These are phyloP conservation scores for Dallia pectoralis DNA, from an alignment of 2,797 vertebrate genomes.

Conservation along the genomic window DNA sequence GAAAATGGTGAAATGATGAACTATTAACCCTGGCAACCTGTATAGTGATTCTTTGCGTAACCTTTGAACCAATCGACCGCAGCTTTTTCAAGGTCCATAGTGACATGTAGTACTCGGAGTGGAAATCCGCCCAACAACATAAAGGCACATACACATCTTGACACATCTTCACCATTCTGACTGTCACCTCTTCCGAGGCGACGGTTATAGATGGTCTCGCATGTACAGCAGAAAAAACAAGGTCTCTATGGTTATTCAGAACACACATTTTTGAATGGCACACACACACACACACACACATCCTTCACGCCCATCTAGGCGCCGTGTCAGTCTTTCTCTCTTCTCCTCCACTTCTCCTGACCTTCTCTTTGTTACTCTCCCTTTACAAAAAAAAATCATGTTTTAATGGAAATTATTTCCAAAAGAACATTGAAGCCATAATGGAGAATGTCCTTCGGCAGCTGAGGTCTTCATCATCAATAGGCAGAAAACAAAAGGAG, in stretches of 20 bases:
- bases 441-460: conserved; percentile 81
- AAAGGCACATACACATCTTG: conserved; percentile 35
- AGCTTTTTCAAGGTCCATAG: not conserved
- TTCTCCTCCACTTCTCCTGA: conserved; percentile 74
- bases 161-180: conserved; percentile 8
- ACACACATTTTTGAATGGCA: not conserved
- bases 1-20: not conserved
- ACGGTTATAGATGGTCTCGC: conserved; percentile 47
- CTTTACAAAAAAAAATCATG: conserved; percentile 70
- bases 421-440: conserved; percentile 83
- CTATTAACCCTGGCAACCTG: not conserved
- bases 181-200: conserved; percentile 29
- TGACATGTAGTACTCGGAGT: not conserved
- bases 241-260: conserved; percentile 60
- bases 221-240: conserved; percentile 49
- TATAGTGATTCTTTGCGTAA: not conserved
- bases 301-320: conserved; percentile 54
- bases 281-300: conserved; percentile 14
- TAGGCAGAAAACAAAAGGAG: conserved; percentile 73
- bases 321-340: conserved; percentile 59
- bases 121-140: not conserved
- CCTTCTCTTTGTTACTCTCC: conserved; percentile 79
- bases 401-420: conserved; percentile 85
- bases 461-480: conserved; percentile 80
- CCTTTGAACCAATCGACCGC: not conserved